Evolutionary conservation across 2,888 invertebrate genomes (phyloP), one percentile per base, ranked within the genome.

Genomic region (Blera fallax): DNA sequence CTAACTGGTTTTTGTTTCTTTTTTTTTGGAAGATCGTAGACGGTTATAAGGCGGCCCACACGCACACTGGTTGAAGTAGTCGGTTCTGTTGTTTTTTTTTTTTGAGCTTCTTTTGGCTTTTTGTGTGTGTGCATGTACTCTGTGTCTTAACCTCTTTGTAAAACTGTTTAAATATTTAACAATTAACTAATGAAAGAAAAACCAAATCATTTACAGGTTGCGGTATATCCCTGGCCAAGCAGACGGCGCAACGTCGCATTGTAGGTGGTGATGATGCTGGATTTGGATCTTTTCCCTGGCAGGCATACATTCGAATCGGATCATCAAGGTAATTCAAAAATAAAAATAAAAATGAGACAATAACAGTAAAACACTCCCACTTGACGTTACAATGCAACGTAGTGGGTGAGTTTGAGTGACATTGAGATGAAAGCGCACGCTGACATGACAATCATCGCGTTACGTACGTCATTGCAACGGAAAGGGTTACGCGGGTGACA

Each of bases 231-330:
- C 94, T 95, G 45, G 94, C 95, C 87, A 96, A 97, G 91, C 96
- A 97, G 91, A 96, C 96, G 11, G 97, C 97, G 0, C 97, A 97
- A 90, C 94, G 97, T 21, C 93, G 98, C 88, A 98, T 98, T 87
- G 98, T 98, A 18, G 98, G 98, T 0, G 98, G 98, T 0, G 97
- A 97, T 89, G 98, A 98, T 91, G 97, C 98, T 0, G 98, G 98
- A 56, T 98, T 98, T 91, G 98, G 97, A 18, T 97, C 97, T 81
- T 98, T 98, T 91, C 98, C 98, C 24, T 98, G 98, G 98, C 98
- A 98, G 93, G 97, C 98, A 0, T 98, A 98, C 92, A 98, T 98
- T 90, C 94, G 98, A 90, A 98, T 98, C 80, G 98, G 98, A 87
- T 97, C 98, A 50, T 97, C 97, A 88, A 95, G 95, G 95, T 95